phyloP scores from a whole-genome alignment of 2,113 vertebrate genomes.

The Osmerus mordax region DNA sequence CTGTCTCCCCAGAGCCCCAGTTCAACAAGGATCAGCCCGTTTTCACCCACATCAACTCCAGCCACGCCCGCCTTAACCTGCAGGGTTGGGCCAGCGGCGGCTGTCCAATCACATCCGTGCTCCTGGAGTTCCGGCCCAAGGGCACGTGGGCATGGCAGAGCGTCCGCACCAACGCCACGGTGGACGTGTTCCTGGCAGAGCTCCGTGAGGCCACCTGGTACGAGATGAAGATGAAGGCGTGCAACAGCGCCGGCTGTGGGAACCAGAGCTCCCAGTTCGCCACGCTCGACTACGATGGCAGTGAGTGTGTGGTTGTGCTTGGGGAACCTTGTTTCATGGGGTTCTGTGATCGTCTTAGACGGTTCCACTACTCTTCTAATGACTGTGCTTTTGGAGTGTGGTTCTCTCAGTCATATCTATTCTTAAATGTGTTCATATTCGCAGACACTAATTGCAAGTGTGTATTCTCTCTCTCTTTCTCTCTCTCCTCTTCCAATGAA shows the following conservation, averaged over 20 bases:
- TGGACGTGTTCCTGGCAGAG: constrained; percentile 90
- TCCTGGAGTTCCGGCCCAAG: constrained; percentile 92
- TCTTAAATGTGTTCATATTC: no score
- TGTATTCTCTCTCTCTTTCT: no score
- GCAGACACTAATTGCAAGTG: no score
- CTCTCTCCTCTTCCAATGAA: constrained; percentile 36
- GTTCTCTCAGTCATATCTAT: no score
- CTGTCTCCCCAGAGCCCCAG: constrained; percentile 80
- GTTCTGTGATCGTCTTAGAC: no score
- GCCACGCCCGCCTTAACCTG: constrained; percentile 92
- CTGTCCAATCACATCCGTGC: constrained; percentile 88
- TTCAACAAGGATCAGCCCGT: constrained; percentile 98
- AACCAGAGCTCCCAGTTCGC: constrained; percentile 94
- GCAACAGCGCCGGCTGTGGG: constrained; percentile 96
- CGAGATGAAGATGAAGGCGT: constrained; percentile 95
- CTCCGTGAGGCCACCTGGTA: constrained; percentile 98
- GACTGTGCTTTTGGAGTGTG: no score
- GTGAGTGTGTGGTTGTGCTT: constrained; percentile 72
- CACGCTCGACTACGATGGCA: constrained; percentile 94
- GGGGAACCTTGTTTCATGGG: not conserved
- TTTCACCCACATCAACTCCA: constrained; percentile 97
- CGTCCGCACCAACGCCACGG: constrained; percentile 85
- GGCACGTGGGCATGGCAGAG: constrained; percentile 93
- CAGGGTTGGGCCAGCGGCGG: constrained; percentile 96
- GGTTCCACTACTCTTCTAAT: no score